Evolutionary conservation across 2,888 invertebrate species (phyloP).

Genomic region (Chloroclystis v-ata): DNA sequence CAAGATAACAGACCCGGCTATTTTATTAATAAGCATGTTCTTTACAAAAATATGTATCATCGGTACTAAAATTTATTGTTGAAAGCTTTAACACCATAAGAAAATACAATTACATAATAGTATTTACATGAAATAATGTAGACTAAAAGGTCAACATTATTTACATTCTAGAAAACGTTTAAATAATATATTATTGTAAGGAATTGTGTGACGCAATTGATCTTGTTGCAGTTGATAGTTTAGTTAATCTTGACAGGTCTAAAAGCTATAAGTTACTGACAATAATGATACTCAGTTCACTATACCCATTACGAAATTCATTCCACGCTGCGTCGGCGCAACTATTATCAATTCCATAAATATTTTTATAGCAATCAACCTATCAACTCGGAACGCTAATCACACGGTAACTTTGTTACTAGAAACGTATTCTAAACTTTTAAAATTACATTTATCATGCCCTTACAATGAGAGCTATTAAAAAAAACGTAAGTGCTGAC

Average conservation of each 20-base stretch:
- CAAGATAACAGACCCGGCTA: slow-evolving; percentile 52
- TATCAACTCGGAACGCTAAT: slow-evolving; percentile 61
- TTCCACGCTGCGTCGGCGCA: slow-evolving; percentile 30
- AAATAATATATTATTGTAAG: too few species aligned
- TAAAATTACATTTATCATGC: slow-evolving; percentile 55
- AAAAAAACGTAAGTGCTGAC: slow-evolving; percentile 17
- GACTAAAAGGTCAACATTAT: too few species aligned
- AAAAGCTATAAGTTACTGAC: slow-evolving; percentile 10
- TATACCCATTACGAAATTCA: slow-evolving; percentile 39
- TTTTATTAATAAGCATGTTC: slow-evolving; percentile 12
- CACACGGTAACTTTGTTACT: slow-evolving; percentile 41
- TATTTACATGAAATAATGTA: too few species aligned
- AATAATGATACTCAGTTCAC: slow-evolving; percentile 27
- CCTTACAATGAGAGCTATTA: slow-evolving; percentile 28
- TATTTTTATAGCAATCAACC: slow-evolving; percentile 66
- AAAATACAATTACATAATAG: too few species aligned
- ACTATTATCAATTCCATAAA: slow-evolving; percentile 57
- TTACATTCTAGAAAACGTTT: too few species aligned
- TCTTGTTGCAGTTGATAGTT: neutral
- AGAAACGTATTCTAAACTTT: slow-evolving; percentile 52
- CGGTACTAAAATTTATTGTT: too few species aligned
- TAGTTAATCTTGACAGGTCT: slow-evolving; percentile 1
- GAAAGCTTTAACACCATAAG: too few species aligned
- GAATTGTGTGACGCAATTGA: neutral
- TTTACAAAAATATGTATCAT: too few species aligned